Evolutionary conservation across 2,888 invertebrate species (phyloP).

Genomic region (Ferrisia virgata): DNA sequence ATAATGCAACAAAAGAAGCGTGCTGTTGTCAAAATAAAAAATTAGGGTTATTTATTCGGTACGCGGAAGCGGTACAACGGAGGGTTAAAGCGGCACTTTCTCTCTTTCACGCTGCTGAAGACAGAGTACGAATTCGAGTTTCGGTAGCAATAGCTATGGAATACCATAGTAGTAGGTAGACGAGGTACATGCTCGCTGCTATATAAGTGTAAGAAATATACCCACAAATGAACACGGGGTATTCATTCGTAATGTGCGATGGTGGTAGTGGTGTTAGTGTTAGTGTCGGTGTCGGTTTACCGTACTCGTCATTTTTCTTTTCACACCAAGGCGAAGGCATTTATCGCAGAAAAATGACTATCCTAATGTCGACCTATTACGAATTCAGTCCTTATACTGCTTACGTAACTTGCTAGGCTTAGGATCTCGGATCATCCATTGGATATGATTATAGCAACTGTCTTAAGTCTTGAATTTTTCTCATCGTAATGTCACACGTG

Average conservation of each 20-base stretch:
- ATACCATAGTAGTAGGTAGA: no score
- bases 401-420: not conserved
- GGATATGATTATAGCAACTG: not conserved
- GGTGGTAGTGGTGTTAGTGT: no score
- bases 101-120: not conserved
- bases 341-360: conserved; percentile 11
- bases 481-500: no score
- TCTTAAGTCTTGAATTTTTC: not conserved
- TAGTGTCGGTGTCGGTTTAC: not conserved
- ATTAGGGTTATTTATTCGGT: conserved; percentile 23
- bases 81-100: not conserved
- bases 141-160: no score
- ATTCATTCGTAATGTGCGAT: not conserved
- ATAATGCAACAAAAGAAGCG: conserved; percentile 17
- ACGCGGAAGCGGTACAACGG: not conserved
- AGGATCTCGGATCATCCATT: not conserved
- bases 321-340: not conserved
- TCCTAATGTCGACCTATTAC: not conserved
- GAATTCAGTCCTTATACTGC: conserved; percentile 15
- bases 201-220: no score
- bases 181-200: not conserved
- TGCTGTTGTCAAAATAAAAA: conserved; percentile 25
- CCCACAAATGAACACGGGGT: not conserved
- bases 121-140: not conserved
- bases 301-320: not conserved